Percentiles rank a stretch among this genome's conserved stretches.
phyloP scores from a whole-genome alignment of 2,113 vertebrate genomes.

The Mormyrus iriodes region DNA sequence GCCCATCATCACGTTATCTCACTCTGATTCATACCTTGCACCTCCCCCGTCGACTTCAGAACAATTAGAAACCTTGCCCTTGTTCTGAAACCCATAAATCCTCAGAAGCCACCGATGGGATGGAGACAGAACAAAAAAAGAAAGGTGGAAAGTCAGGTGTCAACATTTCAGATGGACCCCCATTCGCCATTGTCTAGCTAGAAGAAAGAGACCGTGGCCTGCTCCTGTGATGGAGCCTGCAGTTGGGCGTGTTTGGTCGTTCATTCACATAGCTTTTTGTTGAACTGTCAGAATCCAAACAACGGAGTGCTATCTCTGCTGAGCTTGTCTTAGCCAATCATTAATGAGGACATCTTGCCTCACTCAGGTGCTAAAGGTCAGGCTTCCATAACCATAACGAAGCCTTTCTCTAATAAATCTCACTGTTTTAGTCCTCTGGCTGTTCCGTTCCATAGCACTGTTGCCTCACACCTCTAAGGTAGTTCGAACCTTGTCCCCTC shows the following conservation, averaged over 20 bases:
- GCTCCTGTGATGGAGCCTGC: constrained; percentile 16
- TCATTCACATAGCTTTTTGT: constrained; percentile 38
- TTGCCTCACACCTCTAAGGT: neutral
- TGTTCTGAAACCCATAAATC: neutral
- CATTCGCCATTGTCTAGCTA: neutral
- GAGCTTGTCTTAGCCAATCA: neutral
- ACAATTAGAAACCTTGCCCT: constrained; percentile 28
- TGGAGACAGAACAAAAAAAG: neutral
- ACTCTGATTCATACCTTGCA: neutral
- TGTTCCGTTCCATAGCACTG: neutral
- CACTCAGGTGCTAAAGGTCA: constrained; percentile 35
- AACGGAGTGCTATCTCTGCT: constrained; percentile 29
- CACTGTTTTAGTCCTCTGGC: neutral
- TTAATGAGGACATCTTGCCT: constrained; percentile 33
- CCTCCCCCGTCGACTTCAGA: neutral
- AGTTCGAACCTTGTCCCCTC: neutral
- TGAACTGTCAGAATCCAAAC: constrained; percentile 33
- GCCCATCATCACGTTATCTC: neutral
- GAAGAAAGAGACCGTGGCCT: constrained; percentile 13
- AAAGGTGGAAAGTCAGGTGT: constrained; percentile 13
- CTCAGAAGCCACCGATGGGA: neutral
- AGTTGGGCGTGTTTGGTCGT: constrained; percentile 24
- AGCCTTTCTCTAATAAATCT: neutral
- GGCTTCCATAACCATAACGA: constrained; percentile 23
- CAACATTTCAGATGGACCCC: constrained; percentile 17